phyloP scores from a whole-genome alignment of 1,140 invertebrate species.

The Gerris buenoi region DNA sequence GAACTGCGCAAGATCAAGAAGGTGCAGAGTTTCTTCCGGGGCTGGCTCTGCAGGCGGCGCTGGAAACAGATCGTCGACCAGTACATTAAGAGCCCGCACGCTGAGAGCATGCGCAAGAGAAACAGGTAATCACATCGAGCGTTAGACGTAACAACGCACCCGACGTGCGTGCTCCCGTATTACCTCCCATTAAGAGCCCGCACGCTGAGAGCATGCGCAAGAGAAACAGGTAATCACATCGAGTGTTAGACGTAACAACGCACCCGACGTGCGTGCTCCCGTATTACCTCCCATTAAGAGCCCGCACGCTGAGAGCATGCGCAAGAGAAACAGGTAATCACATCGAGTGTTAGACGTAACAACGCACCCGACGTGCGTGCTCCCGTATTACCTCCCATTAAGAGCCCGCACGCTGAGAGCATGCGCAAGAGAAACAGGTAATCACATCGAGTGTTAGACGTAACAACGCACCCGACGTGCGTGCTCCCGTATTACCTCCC shows the following conservation, averaged over 20 bases:
- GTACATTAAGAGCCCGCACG: slow-evolving; percentile 87
- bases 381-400: too few relatives aligned
- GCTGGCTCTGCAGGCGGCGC: slow-evolving; percentile 79
- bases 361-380: too few relatives aligned
- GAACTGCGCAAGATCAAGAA: slow-evolving; percentile 84
- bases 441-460: too few relatives aligned
- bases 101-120: slow-evolving; percentile 82
- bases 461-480: too few relatives aligned
- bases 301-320: slow-evolving; percentile 85
- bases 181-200: slow-evolving; percentile 83
- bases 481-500: too few relatives aligned
- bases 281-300: too few relatives aligned
- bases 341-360: too few relatives aligned
- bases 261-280: too few relatives aligned
- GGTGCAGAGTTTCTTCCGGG: slow-evolving; percentile 86
- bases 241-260: too few relatives aligned
- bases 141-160: too few relatives aligned
- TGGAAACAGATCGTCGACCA: slow-evolving; percentile 94
- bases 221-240: slow-evolving; percentile 62
- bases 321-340: slow-evolving; percentile 69
- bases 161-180: too few relatives aligned
- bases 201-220: slow-evolving; percentile 90
- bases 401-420: slow-evolving; percentile 83
- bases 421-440: slow-evolving; percentile 85
- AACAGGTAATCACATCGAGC: slow-evolving; percentile 65